Evolutionary conservation across 1,140 invertebrate species (phyloP).

Genomic region (Melitaea cinxia): DNA sequence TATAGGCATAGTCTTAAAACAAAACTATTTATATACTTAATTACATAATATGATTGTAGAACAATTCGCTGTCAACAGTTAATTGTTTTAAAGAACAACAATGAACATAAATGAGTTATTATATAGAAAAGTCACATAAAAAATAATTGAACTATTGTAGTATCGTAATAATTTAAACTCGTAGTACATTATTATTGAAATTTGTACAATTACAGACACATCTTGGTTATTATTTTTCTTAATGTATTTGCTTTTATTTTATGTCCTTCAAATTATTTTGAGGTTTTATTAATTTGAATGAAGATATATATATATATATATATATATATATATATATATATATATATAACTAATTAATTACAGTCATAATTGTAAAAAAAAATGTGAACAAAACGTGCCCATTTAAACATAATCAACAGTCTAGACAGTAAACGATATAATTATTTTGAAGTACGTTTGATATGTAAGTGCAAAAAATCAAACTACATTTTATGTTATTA

Average conservation of each 20-base stretch:
- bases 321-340: too few species aligned
- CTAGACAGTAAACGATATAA: too few species aligned
- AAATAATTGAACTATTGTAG: not conserved
- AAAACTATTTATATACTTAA: not conserved
- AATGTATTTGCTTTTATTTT: conserved; percentile 2
- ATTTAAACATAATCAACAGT: too few species aligned
- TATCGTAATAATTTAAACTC: not conserved
- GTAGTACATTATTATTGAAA: not conserved
- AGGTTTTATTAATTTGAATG: conserved; percentile 1
- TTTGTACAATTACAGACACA: not conserved
- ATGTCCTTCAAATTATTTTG: not conserved
- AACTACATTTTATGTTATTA: too few species aligned
- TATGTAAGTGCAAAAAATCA: too few species aligned
- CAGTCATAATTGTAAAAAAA: conserved; percentile 21
- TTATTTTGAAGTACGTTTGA: too few species aligned
- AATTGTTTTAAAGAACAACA: not conserved
- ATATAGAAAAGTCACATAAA: not conserved
- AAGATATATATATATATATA: too few species aligned
- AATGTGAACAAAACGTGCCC: conserved; percentile 11
- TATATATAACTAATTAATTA: conserved; percentile 30
- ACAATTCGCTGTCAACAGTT: not conserved
- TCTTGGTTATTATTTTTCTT: not conserved
- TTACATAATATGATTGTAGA: not conserved
- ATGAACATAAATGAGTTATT: conserved; percentile 9
- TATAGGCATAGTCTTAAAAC: not conserved